phyloP scores from a whole-genome alignment of 2,797 vertebrate species.

The Pteropus rufus region DNA sequence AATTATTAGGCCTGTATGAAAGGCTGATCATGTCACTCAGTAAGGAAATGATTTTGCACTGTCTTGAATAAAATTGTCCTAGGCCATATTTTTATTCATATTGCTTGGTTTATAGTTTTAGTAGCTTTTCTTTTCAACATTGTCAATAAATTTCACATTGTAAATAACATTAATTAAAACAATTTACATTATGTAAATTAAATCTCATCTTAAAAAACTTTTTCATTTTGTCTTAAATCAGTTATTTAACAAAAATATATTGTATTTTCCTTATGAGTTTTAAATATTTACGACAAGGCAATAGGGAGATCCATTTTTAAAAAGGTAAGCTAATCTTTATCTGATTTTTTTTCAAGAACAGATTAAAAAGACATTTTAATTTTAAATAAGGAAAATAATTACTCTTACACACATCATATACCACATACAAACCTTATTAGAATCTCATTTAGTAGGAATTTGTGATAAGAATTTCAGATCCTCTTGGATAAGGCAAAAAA shows the following conservation, averaged over 20 bases:
- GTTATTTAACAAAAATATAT: not conserved
- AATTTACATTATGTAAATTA: not conserved
- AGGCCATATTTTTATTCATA: not conserved
- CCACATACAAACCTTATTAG: not conserved
- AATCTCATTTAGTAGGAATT: not conserved
- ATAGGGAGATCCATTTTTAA: not conserved
- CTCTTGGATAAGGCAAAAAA: not conserved
- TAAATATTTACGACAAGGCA: constrained; percentile 17
- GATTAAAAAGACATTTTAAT: constrained; percentile 10
- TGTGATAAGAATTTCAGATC: not conserved
- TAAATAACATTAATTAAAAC: not conserved
- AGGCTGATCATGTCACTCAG: not conserved
- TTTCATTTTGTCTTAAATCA: constrained; percentile 15
- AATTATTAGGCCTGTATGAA: not conserved
- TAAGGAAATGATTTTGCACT: not conserved
- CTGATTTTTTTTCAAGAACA: not conserved
- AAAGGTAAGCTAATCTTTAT: constrained; percentile 38
- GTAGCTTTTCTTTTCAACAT: not conserved
- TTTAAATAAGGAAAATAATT: not conserved
- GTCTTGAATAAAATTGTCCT: not conserved
- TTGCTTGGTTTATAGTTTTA: not conserved
- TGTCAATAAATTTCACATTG: not conserved
- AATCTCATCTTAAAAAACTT: not conserved
- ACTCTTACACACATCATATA: not conserved
- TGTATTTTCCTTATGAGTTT: not conserved